A percentile compares a stretch with the other conserved stretches of the same genome.
These are phyloP conservation scores for Acropternis orthonyx DNA, from an alignment of 2,797 vertebrate species.

Conservation along the genomic window DNA sequence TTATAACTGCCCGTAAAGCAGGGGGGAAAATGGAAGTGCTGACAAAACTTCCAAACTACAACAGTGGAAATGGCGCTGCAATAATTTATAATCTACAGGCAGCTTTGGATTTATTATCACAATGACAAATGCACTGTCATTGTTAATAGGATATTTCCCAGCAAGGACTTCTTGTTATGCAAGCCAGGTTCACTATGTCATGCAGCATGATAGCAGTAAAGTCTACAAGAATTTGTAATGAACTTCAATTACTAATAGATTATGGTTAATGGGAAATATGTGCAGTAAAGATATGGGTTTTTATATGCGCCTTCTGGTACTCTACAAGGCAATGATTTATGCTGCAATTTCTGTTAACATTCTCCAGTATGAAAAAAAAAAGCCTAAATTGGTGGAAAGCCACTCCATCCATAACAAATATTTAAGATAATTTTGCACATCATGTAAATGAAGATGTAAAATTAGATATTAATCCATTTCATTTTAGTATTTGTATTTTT, in stretches of 20 bases:
- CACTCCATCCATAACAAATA: constrained; percentile 76
- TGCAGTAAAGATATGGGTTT: constrained; percentile 85
- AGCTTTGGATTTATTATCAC: constrained; percentile 91
- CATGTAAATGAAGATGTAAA: constrained; percentile 74
- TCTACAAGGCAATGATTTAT: constrained; percentile 82
- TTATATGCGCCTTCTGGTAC: constrained; percentile 80
- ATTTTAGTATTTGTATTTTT: constrained; percentile 71
- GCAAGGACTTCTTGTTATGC: constrained; percentile 90
- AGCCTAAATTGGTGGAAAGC: constrained; percentile 72
- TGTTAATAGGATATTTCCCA: constrained; percentile 87
- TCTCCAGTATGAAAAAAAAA: constrained; percentile 60
- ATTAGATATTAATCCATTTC: constrained; percentile 77
- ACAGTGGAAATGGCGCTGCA: constrained; percentile 72
- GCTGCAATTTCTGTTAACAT: constrained; percentile 81
- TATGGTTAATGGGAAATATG: constrained; percentile 92
- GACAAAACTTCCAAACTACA: constrained; percentile 77
- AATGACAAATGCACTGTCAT: constrained; percentile 94
- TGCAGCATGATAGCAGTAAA: constrained; percentile 87
- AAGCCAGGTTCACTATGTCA: constrained; percentile 88
- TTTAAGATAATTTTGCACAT: constrained; percentile 76
- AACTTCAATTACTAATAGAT: constrained; percentile 97
- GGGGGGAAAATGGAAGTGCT: constrained; percentile 71
- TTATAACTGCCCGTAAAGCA: constrained; percentile 72
- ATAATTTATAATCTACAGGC: constrained; percentile 85
- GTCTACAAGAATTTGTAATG: constrained; percentile 94